Conservation (phyloP, 2,113 vertebrate genomes). For the Odocoileus virginianus region DNA sequence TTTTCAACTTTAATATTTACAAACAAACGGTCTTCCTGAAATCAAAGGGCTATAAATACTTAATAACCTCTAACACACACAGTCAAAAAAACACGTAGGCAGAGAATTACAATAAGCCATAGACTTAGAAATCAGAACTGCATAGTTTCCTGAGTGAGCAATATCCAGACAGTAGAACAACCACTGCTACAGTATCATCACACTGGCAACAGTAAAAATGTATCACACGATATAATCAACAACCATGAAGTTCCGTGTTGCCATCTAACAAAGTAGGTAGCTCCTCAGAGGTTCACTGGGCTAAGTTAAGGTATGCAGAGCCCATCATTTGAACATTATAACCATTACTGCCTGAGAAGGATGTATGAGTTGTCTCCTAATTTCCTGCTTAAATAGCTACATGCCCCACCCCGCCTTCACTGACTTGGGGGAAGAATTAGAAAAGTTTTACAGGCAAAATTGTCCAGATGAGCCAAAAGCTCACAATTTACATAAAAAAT, state of each 20-base stretch:
- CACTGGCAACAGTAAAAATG: not conserved
- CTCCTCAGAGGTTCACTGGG: not conserved
- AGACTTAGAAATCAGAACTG: not conserved
- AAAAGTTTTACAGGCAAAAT: not conserved
- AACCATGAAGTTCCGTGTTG: not conserved
- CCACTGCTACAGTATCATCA: not conserved
- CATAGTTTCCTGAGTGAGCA: not conserved
- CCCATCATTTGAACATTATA: not conserved
- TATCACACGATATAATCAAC: not conserved
- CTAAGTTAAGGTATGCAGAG: not conserved
- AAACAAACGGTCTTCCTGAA: not conserved
- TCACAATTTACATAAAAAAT: not conserved
- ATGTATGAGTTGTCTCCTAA: not conserved
- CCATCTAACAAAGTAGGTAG: not conserved
- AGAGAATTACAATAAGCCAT: not conserved
- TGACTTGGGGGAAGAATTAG: not conserved
- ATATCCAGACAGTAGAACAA: not conserved
- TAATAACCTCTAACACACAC: not conserved
- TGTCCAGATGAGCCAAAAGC: not conserved
- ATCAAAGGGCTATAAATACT: not conserved
- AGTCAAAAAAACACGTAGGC: not conserved
- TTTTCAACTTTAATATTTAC: not conserved
- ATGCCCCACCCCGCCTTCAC: not conserved
- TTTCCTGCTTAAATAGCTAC: not conserved
- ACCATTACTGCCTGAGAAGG: not conserved